Evolutionary conservation across 2,888 invertebrate species (phyloP).

Genomic region (Rhorus exstirpatorius): DNA sequence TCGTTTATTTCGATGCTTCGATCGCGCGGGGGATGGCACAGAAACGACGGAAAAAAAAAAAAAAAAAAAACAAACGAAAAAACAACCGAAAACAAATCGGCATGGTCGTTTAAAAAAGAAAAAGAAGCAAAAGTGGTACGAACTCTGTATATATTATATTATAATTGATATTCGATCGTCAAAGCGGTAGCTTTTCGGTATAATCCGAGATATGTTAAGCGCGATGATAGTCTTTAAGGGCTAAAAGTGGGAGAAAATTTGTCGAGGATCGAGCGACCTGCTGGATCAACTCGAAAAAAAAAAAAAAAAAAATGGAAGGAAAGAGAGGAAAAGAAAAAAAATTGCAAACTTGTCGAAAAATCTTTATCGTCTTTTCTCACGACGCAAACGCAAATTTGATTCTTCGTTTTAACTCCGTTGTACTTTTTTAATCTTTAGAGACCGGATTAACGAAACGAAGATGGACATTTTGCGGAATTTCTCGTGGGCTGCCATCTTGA

Average conservation of each 20-base stretch:
- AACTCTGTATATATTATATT: constrained; percentile 75
- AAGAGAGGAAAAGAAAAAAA: too few species aligned
- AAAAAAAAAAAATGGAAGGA: constrained; percentile 23
- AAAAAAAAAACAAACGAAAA: constrained; percentile 55
- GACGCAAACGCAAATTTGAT: constrained; percentile 32
- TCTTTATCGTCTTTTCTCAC: constrained; percentile 37
- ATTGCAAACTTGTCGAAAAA: constrained; percentile 43
- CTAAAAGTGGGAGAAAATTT: constrained; percentile 20
- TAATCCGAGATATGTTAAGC: constrained; percentile 61
- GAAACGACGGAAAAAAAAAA: constrained; percentile 67
- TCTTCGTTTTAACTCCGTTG: constrained; percentile 40
- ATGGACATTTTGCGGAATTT: constrained; percentile 5
- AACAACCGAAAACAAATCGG: constrained; percentile 72
- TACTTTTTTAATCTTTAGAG: constrained; percentile 37
- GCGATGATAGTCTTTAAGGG: constrained; percentile 59
- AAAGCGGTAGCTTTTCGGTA: constrained; percentile 78
- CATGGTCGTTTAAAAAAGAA: too few species aligned
- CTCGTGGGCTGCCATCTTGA: constrained; percentile 2
- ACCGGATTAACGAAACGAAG: background rate
- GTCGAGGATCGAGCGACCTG: constrained; percentile 20
- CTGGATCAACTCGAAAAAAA: background rate
- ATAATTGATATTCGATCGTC: constrained; percentile 76
- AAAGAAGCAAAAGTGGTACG: constrained; percentile 50
- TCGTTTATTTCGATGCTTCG: constrained; percentile 72
- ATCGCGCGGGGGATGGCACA: too few species aligned